A percentile compares a stretch with the other conserved stretches of the same genome.
Conservation (phyloP, 2,888 invertebrate species). For the Syritta pipiens region DNA sequence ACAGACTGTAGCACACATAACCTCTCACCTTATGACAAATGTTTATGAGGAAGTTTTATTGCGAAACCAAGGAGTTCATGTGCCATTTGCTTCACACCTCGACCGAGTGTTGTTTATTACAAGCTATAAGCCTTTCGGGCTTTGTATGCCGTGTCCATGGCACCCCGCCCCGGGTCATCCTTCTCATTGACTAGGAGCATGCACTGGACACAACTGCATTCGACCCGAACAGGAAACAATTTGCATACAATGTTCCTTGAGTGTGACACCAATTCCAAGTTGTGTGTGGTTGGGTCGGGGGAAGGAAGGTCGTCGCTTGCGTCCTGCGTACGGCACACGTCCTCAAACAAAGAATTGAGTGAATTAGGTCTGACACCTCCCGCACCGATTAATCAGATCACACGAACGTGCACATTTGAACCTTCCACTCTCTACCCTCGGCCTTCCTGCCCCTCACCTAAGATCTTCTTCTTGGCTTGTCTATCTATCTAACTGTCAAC, state of each 20-base stretch:
- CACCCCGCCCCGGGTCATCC: background rate
- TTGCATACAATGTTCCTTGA: conserved; percentile 55
- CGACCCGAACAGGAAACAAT: conserved; percentile 40
- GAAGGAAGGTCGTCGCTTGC: background rate
- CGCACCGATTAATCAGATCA: conserved; percentile 63
- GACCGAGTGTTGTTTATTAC: conserved; percentile 64
- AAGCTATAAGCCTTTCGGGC: conserved; percentile 47
- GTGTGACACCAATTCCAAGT: conserved; percentile 17
- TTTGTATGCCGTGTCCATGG: conserved; percentile 3
- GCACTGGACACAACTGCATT: conserved; percentile 45
- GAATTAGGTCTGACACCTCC: conserved; percentile 54
- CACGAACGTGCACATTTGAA: conserved; percentile 62
- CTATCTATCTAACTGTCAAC: conserved; percentile 53
- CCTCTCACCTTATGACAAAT: conserved; percentile 68
- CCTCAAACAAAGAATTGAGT: conserved; percentile 50
- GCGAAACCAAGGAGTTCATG: conserved; percentile 65
- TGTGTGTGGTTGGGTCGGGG: background rate
- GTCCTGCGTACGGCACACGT: background rate
- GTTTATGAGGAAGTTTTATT: conserved; percentile 68
- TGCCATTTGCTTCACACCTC: conserved; percentile 67
- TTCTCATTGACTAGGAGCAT: conserved; percentile 1
- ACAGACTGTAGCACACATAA: conserved; percentile 19
- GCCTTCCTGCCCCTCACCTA: background rate
- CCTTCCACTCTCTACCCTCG: no score
- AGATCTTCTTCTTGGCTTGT: background rate